These are phyloP conservation scores for Globicephala melas DNA, from an alignment of 2,113 vertebrate species.

Conservation along the genomic window DNA sequence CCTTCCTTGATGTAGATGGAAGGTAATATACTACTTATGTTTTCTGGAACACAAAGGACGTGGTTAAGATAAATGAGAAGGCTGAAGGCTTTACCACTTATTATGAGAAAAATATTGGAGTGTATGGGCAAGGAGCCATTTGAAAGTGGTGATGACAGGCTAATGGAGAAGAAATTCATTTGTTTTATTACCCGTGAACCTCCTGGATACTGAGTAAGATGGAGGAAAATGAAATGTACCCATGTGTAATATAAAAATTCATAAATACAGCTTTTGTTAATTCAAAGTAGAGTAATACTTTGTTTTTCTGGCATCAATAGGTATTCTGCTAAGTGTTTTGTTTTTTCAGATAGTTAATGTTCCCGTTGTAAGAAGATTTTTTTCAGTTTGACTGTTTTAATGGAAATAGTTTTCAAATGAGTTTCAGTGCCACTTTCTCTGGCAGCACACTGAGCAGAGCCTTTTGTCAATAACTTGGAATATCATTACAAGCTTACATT, in stretches of 20 bases:
- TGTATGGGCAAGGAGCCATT: constrained; percentile 19
- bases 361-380: not conserved
- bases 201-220: not conserved
- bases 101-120: constrained; percentile 11
- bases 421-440: not conserved
- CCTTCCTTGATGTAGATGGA: not conserved
- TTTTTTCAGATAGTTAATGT: constrained; percentile 27
- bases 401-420: constrained; percentile 36
- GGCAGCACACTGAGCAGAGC: not conserved
- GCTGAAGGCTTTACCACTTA: not conserved
- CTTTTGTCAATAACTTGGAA: not conserved
- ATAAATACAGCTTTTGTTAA: constrained; percentile 50
- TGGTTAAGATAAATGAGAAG: not conserved
- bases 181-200: not conserved
- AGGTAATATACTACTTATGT: not conserved
- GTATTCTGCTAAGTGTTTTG: constrained; percentile 24
- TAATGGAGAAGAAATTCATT: constrained; percentile 37
- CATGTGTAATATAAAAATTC: constrained; percentile 32
- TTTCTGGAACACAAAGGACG: not conserved
- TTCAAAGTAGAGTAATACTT: constrained; percentile 26
- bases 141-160: constrained; percentile 24
- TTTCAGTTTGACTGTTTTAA: constrained; percentile 13
- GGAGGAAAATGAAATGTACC: constrained; percentile 29
- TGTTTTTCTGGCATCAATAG: constrained; percentile 29
- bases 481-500: not conserved